Percentiles rank a stretch among this genome's conserved stretches.
phyloP scores from a whole-genome alignment of 2,797 vertebrate genomes.

The Tenualosa ilisha region DNA sequence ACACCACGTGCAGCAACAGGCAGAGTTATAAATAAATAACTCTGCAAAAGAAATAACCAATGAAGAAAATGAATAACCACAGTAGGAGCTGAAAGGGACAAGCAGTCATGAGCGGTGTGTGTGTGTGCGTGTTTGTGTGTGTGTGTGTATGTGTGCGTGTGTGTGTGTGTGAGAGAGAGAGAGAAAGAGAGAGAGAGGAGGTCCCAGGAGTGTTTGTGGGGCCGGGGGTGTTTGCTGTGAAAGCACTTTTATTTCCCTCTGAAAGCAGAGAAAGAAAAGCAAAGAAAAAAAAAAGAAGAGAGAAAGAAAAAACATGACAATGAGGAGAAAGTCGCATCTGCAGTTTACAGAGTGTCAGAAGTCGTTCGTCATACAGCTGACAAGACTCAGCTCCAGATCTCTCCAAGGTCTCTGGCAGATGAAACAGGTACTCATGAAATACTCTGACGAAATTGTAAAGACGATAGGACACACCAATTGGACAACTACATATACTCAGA shows the following conservation, averaged over 20 bases:
- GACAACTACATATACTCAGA: neutral
- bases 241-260: conserved; percentile 23
- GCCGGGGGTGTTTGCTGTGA: conserved; percentile 22
- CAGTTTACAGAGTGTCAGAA: conserved; percentile 2
- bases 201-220: conserved; percentile 24
- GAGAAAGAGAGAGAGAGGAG: neutral
- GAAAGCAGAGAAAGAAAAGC: neutral
- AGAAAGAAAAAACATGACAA: neutral
- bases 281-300: neutral
- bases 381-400: neutral
- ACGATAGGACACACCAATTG: neutral
- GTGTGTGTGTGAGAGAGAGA: conserved; percentile 1
- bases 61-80: neutral
- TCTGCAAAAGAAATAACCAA: neutral
- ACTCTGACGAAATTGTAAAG: neutral
- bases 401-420: neutral
- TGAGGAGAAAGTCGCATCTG: neutral
- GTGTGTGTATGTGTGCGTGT: neutral
- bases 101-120: neutral
- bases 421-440: neutral
- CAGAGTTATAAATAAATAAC: neutral
- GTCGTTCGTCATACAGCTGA: neutral
- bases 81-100: neutral
- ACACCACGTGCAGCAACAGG: neutral
- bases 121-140: neutral